Conservation (phyloP, 2,113 vertebrate genomes). For the Cathartes aura region DNA sequence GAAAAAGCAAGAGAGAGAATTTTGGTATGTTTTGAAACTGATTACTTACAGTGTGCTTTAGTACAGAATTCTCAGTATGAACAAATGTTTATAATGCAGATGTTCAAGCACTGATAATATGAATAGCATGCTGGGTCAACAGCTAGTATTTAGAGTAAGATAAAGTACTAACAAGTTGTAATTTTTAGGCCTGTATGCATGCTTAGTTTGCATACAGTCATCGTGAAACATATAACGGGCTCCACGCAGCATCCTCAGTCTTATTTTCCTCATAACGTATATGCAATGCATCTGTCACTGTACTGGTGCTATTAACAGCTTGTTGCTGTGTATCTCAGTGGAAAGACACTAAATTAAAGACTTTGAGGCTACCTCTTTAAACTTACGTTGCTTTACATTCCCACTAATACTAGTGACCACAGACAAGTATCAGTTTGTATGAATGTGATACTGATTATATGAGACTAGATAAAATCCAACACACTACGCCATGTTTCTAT, state of each 20-base stretch:
- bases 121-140: background rate
- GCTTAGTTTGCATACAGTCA: background rate
- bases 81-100: background rate
- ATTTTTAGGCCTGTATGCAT: background rate
- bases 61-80: background rate
- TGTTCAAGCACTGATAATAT: background rate
- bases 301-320: background rate
- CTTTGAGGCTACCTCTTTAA: background rate
- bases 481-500: background rate
- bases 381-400: background rate
- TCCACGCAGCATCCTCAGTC: background rate
- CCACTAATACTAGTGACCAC: background rate
- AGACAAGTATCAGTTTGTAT: background rate
- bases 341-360: background rate
- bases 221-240: fast-evolving
- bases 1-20: background rate
- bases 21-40: background rate
- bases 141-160: background rate
- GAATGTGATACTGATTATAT: background rate
- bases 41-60: background rate
- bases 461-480: background rate
- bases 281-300: background rate
- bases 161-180: background rate
- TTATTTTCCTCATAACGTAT: background rate
- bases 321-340: background rate